phyloP scores from a whole-genome alignment of 37 sponge, comb jelly and placozoan species.

The Lycopodina hypogea region DNA sequence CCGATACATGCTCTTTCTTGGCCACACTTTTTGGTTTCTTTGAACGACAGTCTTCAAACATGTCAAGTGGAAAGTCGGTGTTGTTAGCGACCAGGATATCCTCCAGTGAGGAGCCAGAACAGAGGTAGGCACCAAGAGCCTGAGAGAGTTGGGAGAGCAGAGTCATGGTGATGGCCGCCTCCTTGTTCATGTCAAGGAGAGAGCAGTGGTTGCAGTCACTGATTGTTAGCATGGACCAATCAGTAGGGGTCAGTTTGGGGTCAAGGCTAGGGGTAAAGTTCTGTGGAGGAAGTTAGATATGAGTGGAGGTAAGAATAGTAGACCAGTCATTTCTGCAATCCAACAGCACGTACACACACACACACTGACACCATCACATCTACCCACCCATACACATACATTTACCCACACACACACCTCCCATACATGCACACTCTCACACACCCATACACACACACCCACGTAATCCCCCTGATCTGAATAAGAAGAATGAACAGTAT shows the following conservation, averaged over 20 bases:
- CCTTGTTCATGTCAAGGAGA: slow-evolving; percentile 12
- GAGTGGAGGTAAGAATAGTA: too few relatives aligned
- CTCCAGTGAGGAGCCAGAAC: slow-evolving; percentile 10
- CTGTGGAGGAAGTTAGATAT: background rate
- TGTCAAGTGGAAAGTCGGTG: slow-evolving; percentile 26
- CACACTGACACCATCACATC: background rate
- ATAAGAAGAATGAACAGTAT: too few relatives aligned
- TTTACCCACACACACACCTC: background rate
- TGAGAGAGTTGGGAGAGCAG: slow-evolving; percentile 19
- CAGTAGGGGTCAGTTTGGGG: slow-evolving; percentile 5
- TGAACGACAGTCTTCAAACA: slow-evolving; percentile 18
- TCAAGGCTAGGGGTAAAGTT: background rate
- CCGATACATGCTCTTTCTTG: background rate
- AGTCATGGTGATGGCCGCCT: background rate
- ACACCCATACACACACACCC: too few relatives aligned
- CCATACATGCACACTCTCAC: background rate
- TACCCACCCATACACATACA: slow-evolving; percentile 14
- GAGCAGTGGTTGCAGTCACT: slow-evolving; percentile 52
- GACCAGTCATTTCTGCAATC: background rate
- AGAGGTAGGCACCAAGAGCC: slow-evolving; percentile 13
- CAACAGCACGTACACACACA: background rate
- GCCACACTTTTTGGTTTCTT: background rate
- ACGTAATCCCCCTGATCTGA: too few relatives aligned
- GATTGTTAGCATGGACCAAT: slow-evolving; percentile 29
- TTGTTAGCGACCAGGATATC: slow-evolving; percentile 24